Conservation (phyloP, 2,113 vertebrate species). For the Rhea pennata region DNA sequence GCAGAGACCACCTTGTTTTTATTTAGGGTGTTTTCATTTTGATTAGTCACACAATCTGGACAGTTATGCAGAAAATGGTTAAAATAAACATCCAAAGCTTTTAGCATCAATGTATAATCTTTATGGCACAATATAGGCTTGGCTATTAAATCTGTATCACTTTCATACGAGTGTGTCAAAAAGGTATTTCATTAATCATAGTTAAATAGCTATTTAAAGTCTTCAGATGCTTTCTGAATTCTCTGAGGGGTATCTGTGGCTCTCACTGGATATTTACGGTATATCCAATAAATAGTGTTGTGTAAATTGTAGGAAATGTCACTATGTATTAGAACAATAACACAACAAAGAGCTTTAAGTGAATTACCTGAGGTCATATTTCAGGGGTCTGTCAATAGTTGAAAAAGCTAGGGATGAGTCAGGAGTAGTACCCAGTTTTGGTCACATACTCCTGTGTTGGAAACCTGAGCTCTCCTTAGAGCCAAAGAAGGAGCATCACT, state of each 20-base stretch:
- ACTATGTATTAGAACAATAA: slow-evolving; percentile 2
- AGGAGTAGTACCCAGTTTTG: not conserved
- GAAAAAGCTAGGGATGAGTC: not conserved
- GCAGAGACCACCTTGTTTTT: not conserved
- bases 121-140: not conserved
- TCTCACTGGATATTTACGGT: slow-evolving; percentile 19
- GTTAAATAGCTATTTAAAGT: not conserved
- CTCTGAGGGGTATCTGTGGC: not conserved
- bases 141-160: not conserved
- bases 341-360: not conserved
- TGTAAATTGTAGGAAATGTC: slow-evolving; percentile 60
- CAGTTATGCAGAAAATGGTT: not conserved
- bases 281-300: not conserved
- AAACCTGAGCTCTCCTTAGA: not conserved
- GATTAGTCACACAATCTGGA: not conserved
- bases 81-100: not conserved
- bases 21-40: not conserved
- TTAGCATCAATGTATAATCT: not conserved
- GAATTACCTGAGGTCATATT: not conserved
- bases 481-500: not conserved
- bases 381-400: not conserved
- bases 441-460: not conserved
- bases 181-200: slow-evolving; percentile 36
- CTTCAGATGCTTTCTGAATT: slow-evolving; percentile 16
- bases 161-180: not conserved